Evolutionary conservation across 2,888 invertebrate genomes (phyloP).

Genomic region (Chironomus tentans): DNA sequence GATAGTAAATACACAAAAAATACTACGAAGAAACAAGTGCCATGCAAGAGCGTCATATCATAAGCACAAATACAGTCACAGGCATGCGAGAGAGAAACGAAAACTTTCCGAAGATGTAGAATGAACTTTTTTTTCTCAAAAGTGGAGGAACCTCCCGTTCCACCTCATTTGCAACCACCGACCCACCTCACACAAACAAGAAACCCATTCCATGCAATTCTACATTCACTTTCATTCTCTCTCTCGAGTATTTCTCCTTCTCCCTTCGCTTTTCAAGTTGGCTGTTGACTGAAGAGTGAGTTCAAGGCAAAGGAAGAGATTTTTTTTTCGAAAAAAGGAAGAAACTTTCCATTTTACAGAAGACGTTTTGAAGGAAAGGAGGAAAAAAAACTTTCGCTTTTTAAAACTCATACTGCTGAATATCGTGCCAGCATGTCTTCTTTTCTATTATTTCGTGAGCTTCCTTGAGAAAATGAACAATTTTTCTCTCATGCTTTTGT

Average conservation of each 20-base stretch:
- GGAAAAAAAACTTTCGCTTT: slow-evolving; percentile 22
- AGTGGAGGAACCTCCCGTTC: background rate
- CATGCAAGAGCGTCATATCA: background rate
- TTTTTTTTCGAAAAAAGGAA: background rate
- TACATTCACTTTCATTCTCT: slow-evolving; percentile 25
- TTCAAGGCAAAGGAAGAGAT: slow-evolving; percentile 11
- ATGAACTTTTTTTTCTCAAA: slow-evolving; percentile 20
- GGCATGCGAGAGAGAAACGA: background rate
- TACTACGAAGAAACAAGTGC: background rate
- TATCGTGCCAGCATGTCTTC: slow-evolving; percentile 9
- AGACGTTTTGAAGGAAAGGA: background rate
- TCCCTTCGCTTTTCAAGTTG: background rate
- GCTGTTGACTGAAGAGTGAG: background rate
- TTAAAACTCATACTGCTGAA: background rate
- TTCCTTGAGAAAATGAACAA: slow-evolving; percentile 6
- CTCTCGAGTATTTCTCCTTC: background rate
- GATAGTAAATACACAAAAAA: background rate
- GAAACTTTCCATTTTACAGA: slow-evolving; percentile 18
- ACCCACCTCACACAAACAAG: background rate
- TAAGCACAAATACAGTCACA: background rate
- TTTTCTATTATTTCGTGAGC: background rate
- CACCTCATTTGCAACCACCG: background rate
- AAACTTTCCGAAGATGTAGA: slow-evolving; percentile 10
- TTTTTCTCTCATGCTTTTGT: background rate
- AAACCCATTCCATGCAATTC: background rate